Evolutionary conservation across 2,797 vertebrate species (phyloP).

Genomic region (Melanotaenia trifasciata): DNA sequence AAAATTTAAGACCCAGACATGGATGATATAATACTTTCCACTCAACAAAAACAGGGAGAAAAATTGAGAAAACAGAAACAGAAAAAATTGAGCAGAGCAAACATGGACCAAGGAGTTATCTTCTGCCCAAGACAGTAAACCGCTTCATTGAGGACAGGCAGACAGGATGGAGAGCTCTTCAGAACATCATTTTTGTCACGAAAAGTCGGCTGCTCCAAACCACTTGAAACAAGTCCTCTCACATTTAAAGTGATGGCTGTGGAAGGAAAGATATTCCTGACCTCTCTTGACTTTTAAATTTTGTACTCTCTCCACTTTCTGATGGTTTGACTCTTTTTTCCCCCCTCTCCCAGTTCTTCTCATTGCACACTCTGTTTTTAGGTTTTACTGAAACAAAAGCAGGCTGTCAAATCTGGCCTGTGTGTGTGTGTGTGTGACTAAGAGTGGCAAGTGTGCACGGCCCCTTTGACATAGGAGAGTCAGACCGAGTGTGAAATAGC

Average conservation of each 20-base stretch:
- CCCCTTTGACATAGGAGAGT: conserved; percentile 61
- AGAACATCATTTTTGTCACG: conserved; percentile 65
- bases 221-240: conserved; percentile 70
- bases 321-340: conserved; percentile 36
- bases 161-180: conserved; percentile 39
- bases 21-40: conserved; percentile 67
- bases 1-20: conserved; percentile 59
- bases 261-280: conserved; percentile 68
- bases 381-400: conserved; percentile 48
- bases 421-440: conserved; percentile 23
- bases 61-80: conserved; percentile 28
- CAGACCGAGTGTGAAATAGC: conserved; percentile 74
- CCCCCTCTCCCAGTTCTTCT: conserved; percentile 14
- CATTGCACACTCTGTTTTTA: conserved; percentile 45
- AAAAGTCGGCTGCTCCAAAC: conserved; percentile 60
- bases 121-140: conserved; percentile 36
- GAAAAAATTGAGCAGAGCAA: conserved; percentile 11
- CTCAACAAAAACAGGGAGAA: conserved; percentile 21
- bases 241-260: conserved; percentile 68
- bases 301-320: conserved; percentile 66
- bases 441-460: conserved; percentile 34
- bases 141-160: conserved; percentile 22
- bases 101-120: conserved; percentile 24
- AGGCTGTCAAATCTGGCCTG: conserved; percentile 43
- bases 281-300: conserved; percentile 76